Percentiles rank a stretch among this genome's conserved stretches.
Evolutionary conservation across 2,113 vertebrate species (phyloP).

Genomic region (Stomatorhinus ivindoensis): DNA sequence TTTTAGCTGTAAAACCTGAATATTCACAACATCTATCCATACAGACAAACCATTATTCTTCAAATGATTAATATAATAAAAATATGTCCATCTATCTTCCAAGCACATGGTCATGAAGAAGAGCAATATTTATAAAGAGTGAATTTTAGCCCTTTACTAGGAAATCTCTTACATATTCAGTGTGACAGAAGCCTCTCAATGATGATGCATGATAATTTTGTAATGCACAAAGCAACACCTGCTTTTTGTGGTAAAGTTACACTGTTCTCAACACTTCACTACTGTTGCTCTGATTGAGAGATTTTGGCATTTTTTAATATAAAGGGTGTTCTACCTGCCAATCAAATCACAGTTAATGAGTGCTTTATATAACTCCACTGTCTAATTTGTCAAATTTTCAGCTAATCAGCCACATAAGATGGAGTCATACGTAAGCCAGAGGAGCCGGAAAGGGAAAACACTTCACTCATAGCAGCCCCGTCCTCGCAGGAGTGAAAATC

Average conservation of each 20-base stretch:
- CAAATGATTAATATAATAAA: background rate
- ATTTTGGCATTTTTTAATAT: background rate
- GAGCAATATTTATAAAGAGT: background rate
- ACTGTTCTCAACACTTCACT: background rate
- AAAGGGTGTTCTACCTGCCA: background rate
- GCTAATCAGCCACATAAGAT: background rate
- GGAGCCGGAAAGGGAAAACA: background rate
- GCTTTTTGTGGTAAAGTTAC: background rate
- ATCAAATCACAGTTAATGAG: background rate
- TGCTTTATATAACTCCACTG: background rate
- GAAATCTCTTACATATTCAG: background rate
- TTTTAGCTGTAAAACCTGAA: background rate
- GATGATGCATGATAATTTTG: background rate
- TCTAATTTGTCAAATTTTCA: background rate
- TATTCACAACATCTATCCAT: background rate
- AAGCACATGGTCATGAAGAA: background rate
- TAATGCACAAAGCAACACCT: background rate
- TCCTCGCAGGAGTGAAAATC: slow-evolving; percentile 33
- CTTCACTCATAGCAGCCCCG: background rate
- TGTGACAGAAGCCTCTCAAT: background rate
- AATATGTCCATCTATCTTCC: background rate
- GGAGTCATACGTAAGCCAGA: background rate
- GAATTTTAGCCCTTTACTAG: background rate
- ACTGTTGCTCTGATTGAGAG: background rate
- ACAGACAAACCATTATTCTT: background rate